Evolutionary conservation across 2,888 invertebrate species (phyloP), one percentile per base, ranked within the genome.

Genomic region (Apamea epomidion): DNA sequence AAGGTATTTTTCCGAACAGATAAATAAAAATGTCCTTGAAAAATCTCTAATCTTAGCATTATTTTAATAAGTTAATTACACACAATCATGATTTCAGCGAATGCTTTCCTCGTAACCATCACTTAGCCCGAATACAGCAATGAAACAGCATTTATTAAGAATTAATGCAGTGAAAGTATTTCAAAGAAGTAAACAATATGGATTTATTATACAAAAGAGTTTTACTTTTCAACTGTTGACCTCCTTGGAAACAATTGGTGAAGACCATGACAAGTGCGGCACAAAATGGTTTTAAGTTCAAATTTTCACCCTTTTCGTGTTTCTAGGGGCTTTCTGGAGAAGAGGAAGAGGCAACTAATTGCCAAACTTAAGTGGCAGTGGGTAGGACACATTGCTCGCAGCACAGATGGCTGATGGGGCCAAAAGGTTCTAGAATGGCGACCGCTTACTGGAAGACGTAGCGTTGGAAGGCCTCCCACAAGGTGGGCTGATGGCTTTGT

Each of bases 81-180:
- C 32, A 67, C 42, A 68, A 64, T 29, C n/a, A 69, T 69, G 18
- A 74, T 75, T 77, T 48, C 29, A 73, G 29, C 58, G 18, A 78
- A 76, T 64, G 10, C 32, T 76, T 29, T 42, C n/a, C 37, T 74
- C 60, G 45, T 74, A 72, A 51, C 54, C 14, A 69, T 16, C 69
- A 77, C 83, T 86, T 79, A 76, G 76, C 77, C 77, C 37, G 74
- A 73, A 83, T 78, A 42, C 74, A 74, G 67, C 62, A 64, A 88
- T 87, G 87, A 83, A 81, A 79, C 78, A 76, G 79, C 79, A 69
- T 62, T 74, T 75, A 71, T 73, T 51, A 48, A 64, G 29, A 83
- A 80, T 68, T 68, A 67, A 78, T 29, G 51, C 74, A 82, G 88
- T 86, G 90, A 88, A 89, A 88, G 89, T 85, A 62, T 82, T 83